phyloP scores from a whole-genome alignment of 2,888 invertebrate genomes.

The Tetheella fluctuosa region DNA sequence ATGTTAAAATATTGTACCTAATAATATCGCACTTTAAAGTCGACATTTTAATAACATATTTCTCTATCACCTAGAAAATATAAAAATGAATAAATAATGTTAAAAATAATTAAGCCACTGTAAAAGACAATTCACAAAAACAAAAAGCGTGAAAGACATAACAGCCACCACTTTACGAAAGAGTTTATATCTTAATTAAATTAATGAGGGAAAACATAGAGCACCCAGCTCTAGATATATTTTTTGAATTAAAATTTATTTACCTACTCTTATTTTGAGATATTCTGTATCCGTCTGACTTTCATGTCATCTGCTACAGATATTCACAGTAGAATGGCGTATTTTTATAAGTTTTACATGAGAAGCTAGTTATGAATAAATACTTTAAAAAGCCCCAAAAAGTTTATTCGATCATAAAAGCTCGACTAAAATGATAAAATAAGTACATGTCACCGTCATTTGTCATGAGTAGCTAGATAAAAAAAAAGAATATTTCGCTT shows the following conservation, averaged over 20 bases:
- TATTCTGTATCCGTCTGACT: background rate
- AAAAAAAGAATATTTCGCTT: background rate
- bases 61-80: background rate
- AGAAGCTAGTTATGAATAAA: background rate
- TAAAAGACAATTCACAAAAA: conserved; percentile 1
- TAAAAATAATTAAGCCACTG: background rate
- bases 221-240: background rate
- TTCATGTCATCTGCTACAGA: background rate
- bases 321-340: background rate
- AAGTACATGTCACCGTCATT: conserved; percentile 36
- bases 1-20: background rate
- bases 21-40: background rate
- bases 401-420: background rate
- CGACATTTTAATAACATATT: background rate
- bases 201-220: background rate
- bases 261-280: background rate
- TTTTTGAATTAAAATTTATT: background rate
- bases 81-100: background rate
- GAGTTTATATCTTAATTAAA: background rate
- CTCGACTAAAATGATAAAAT: conserved; percentile 18
- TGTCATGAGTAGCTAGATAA: conserved; percentile 29
- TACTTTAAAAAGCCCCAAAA: background rate
- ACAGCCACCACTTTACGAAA: background rate
- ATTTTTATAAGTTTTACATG: background rate
- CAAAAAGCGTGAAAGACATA: background rate